Conservation (phyloP, 1,140 invertebrate species). For the Gonioctena quinquepunctata region DNA sequence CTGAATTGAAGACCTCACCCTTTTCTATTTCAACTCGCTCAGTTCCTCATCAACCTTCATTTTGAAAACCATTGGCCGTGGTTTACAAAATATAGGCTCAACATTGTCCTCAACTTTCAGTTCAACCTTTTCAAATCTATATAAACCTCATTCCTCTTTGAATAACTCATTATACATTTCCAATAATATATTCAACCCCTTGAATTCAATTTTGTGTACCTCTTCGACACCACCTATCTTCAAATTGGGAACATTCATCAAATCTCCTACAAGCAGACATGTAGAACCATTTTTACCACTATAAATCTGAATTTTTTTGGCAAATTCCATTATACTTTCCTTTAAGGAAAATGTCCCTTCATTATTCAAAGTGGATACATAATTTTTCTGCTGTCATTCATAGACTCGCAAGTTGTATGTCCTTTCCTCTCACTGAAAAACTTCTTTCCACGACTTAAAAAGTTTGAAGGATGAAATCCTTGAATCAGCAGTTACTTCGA, state of each 20-base stretch:
- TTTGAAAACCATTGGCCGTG: background rate
- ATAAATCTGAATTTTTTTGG: background rate
- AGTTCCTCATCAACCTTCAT: background rate
- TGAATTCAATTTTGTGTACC: too few relatives aligned
- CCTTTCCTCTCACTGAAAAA: too few relatives aligned
- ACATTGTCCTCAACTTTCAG: too few relatives aligned
- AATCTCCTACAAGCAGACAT: background rate
- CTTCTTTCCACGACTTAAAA: too few relatives aligned
- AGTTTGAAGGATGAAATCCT: too few relatives aligned
- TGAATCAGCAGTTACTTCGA: too few relatives aligned
- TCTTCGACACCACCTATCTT: too few relatives aligned
- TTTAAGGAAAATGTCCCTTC: background rate
- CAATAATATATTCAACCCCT: background rate
- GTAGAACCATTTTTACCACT: background rate
- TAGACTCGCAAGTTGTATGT: too few relatives aligned
- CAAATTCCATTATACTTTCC: conserved; percentile 18
- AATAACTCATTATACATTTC: background rate
- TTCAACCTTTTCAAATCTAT: background rate
- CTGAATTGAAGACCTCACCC: background rate
- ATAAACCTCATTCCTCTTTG: background rate
- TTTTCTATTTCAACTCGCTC: background rate
- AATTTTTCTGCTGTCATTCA: too few relatives aligned
- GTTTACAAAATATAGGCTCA: background rate
- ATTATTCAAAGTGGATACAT: too few relatives aligned
- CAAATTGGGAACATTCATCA: too few relatives aligned